These are phyloP conservation scores for Busseola fusca DNA, from an alignment of 2,888 invertebrate genomes.

Conservation along the genomic window DNA sequence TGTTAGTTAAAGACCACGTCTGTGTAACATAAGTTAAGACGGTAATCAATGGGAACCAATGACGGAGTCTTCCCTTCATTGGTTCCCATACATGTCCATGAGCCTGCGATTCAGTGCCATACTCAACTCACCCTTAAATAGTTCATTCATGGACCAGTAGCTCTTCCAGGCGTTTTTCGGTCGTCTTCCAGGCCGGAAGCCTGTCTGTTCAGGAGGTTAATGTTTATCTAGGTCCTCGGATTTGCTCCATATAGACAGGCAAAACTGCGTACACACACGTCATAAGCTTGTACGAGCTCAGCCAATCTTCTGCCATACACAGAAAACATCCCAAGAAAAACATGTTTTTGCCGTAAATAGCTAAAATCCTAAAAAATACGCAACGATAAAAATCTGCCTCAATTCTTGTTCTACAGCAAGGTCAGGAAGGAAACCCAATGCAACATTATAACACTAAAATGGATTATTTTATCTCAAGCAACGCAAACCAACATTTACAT, in stretches of 20 bases:
- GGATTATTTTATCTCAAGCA: constrained; percentile 36
- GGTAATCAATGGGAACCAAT: no score
- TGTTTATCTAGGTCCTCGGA: no score
- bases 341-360: neutral
- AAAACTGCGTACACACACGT: neutral
- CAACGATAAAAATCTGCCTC: constrained; percentile 31
- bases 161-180: no score
- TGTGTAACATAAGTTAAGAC: no score
- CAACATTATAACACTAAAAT: constrained; percentile 19
- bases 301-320: neutral
- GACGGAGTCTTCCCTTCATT: no score
- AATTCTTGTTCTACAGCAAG: constrained; percentile 29
- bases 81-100: no score
- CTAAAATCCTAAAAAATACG: constrained; percentile 10
- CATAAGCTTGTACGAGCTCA: neutral
- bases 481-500: constrained; percentile 22
- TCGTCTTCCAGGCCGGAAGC: no score
- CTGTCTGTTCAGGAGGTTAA: no score
- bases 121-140: no score
- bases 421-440: constrained; percentile 30
- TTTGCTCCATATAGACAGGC: neutral
- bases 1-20: no score
- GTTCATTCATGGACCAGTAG: no score
- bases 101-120: no score
- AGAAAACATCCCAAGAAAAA: neutral